Conservation (phyloP, 2,797 vertebrate genomes). For the Heliangelus exortis region DNA sequence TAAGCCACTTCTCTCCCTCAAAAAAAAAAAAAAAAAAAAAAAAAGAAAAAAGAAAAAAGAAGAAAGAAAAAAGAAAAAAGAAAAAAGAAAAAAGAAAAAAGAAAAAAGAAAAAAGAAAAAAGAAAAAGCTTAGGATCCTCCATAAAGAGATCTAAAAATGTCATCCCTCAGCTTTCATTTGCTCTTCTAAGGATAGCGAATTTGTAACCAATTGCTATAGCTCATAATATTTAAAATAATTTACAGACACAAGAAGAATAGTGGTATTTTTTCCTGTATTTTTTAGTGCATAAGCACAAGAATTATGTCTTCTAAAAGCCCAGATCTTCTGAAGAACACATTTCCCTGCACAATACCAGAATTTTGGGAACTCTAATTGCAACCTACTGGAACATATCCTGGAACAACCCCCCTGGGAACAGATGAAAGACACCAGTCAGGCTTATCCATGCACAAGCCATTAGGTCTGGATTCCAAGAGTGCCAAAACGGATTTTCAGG, state of each 20-base stretch:
- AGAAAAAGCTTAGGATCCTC: background rate
- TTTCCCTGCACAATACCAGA: background rate
- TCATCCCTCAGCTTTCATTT: background rate
- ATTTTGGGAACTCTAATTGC: background rate
- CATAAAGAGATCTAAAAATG: background rate
- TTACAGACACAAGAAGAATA: background rate
- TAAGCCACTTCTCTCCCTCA: background rate
- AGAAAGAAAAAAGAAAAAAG: too few relatives aligned
- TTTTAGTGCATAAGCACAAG: background rate
- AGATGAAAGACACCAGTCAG: background rate
- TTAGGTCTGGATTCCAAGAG: background rate
- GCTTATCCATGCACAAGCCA: background rate
- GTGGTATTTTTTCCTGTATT: background rate
- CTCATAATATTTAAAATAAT: background rate
- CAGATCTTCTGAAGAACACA: background rate
- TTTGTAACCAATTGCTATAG: background rate
- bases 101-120: background rate
- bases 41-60: too few relatives aligned
- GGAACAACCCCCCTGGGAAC: background rate
- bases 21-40: background rate
- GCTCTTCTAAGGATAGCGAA: background rate
- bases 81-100: too few relatives aligned
- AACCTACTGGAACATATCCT: background rate
- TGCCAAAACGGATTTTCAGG: background rate
- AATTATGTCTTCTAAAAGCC: background rate